phyloP scores from a whole-genome alignment of 2,113 vertebrate genomes.

The Anhinga anhinga region DNA sequence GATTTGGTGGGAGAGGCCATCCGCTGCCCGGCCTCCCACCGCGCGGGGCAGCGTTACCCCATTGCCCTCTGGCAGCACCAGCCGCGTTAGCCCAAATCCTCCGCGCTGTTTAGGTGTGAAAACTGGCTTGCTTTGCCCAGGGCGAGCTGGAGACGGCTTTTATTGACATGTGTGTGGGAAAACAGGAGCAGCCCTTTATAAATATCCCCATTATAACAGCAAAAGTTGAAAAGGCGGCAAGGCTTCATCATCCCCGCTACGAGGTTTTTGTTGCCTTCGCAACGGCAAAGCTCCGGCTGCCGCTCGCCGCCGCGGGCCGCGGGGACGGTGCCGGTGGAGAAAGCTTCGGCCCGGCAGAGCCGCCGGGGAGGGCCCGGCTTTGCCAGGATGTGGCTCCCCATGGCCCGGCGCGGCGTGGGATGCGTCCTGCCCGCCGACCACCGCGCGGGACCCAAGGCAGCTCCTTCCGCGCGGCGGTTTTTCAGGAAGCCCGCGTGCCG shows the following conservation, averaged over 20 bases:
- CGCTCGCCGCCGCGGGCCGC: accelerated
- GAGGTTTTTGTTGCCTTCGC: not conserved
- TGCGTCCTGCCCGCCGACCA: not conserved
- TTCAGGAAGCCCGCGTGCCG: conserved; percentile 23
- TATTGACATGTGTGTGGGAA: not conserved
- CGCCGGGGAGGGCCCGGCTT: not conserved
- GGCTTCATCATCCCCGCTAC: too few relatives aligned
- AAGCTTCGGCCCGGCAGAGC: not conserved
- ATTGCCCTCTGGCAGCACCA: not conserved
- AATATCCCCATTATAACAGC: not conserved
- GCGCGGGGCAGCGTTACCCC: accelerated
- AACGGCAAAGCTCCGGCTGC: not conserved
- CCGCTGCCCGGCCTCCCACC: not conserved
- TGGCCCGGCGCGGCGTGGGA: not conserved
- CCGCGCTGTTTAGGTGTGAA: not conserved
- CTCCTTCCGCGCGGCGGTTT: not conserved
- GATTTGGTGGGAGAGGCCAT: not conserved
- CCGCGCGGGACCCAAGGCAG: accelerated
- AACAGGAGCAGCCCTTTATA: not conserved
- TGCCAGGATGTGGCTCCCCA: not conserved
- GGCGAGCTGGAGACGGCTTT: not conserved
- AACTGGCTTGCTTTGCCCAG: not conserved
- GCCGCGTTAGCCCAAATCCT: not conserved
- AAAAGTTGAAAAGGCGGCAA: not conserved
- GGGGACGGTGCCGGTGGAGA: accelerated